Conservation (phyloP, 92 coral and sea anemone genomes). For the Palythoa grandis region DNA sequence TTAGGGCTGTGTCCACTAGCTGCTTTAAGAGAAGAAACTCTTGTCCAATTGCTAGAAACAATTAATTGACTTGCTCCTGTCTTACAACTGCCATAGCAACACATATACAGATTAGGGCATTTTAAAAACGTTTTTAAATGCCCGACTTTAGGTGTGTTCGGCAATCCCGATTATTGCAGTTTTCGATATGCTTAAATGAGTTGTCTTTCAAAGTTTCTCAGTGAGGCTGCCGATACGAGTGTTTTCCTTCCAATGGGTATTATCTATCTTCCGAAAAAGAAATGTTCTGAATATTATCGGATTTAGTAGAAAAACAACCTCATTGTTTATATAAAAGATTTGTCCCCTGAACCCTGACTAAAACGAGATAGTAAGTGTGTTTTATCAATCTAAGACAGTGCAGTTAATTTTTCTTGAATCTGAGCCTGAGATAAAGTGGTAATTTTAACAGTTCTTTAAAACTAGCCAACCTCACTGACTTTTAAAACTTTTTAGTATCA, state of each 20-base stretch:
- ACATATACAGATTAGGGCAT: not conserved
- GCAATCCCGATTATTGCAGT: too few species aligned
- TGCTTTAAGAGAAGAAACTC: not conserved
- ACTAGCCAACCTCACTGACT: too few species aligned
- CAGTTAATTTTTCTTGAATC: not conserved
- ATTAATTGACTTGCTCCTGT: not conserved
- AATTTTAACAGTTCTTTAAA: too few species aligned
- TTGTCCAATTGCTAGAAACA: not conserved
- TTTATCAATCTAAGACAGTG: not conserved
- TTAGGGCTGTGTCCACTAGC: not conserved
- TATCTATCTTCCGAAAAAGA: not conserved
- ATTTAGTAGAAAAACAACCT: not conserved
- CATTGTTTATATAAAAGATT: slow-evolving; percentile 2
- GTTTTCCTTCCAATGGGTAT: not conserved
- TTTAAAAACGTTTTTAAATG: too few species aligned
- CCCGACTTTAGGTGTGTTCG: too few species aligned
- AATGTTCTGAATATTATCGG: not conserved
- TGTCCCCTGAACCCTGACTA: not conserved
- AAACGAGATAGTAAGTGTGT: not conserved
- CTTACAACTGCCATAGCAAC: not conserved
- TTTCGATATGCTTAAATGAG: not conserved
- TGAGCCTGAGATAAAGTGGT: not conserved
- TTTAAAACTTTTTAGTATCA: too few species aligned
- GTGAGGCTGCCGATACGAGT: not conserved
- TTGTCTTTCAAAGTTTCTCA: not conserved